Evolutionary conservation across 2,797 vertebrate species (phyloP).

Genomic region (Xiphorhynchus erythropygius): DNA sequence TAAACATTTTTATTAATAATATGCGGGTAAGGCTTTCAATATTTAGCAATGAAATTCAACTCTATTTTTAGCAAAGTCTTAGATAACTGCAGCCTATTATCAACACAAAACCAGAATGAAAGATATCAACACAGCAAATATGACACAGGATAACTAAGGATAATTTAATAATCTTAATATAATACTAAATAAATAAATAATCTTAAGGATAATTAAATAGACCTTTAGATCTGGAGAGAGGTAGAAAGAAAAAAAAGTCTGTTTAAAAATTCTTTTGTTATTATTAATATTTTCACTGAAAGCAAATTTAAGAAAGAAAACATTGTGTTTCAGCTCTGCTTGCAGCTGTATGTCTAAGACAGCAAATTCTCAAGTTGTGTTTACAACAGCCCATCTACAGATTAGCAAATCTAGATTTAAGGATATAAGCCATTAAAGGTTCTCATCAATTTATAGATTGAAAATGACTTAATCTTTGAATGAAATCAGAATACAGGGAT

Average conservation of each 20-base stretch:
- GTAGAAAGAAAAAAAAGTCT: not conserved
- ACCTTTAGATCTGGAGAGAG: not conserved
- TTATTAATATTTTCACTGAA: not conserved
- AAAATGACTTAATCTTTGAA: not conserved
- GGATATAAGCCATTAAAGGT: not conserved
- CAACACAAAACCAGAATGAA: not conserved
- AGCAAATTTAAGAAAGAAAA: not conserved
- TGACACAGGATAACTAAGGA: not conserved
- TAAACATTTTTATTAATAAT: conserved; percentile 53
- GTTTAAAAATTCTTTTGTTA: not conserved
- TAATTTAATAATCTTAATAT: not conserved
- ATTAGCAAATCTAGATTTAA: not conserved
- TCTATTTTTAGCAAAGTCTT: conserved; percentile 13
- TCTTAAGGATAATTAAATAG: not conserved
- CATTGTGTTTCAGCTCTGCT: not conserved
- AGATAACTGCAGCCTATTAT: not conserved
- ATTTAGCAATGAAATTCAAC: conserved; percentile 6
- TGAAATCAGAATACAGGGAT: not conserved
- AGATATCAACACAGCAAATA: not conserved
- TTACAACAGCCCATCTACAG: not conserved
- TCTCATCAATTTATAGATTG: not conserved
- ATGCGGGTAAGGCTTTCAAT: conserved; percentile 61
- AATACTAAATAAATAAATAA: no score
- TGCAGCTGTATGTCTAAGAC: not conserved
- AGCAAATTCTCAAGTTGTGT: not conserved